Base-by-base conservation (phyloP, 2,797 vertebrate species). In the Choloepus didactylus region DNA sequence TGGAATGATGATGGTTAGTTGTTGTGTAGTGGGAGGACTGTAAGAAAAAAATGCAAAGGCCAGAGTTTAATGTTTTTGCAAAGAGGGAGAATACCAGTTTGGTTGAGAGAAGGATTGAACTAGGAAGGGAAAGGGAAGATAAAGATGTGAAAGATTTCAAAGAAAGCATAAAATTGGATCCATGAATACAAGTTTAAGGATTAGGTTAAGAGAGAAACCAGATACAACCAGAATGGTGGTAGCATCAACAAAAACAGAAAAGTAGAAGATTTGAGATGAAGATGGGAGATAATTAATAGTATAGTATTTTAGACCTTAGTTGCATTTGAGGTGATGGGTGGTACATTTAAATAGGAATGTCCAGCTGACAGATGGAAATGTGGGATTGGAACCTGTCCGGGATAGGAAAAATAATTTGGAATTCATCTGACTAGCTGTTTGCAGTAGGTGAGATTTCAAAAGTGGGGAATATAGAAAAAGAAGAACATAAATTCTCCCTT, bases 71-170 rank as follows among this genome's bases (percentile, higher is more conserved):
- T 49, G 27, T 46, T 80, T 92, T 31, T 80, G 67, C 73, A 69
- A 92, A 70, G 35, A 95, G 49, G 7, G 41, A 94, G 91, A 76
- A 91, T 94, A 91, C 25, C 64, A 90, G 38, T 90, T 96, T 89
- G 76, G 11, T 88, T 92, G 70, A 77, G 77, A 95, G 91, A 94
- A 77, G 41, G 51, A 87, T 86, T 91, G 69, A 94, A 15, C 29
- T 89, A 38, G 54, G 69, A 82, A 87, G 85, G 16, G 54, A n/a
- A 89, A 62, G 51, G 72, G 25, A 93, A 83, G 38, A n/a, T 70
- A 80, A 6, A 38, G n/a, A 38, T 77, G 19, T 79, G 84, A 82
- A 93, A 73, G n/a, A 73, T 77, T 95, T 69, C 0, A 59, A 82
- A 38, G 82, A 93, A 82, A 62, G 38, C 14, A 72, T 14, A 35